A percentile compares a stretch with the other conserved stretches of the same genome.
phyloP scores from a whole-genome alignment of 2,797 vertebrate species.

The Alcedo quadribrachys region DNA sequence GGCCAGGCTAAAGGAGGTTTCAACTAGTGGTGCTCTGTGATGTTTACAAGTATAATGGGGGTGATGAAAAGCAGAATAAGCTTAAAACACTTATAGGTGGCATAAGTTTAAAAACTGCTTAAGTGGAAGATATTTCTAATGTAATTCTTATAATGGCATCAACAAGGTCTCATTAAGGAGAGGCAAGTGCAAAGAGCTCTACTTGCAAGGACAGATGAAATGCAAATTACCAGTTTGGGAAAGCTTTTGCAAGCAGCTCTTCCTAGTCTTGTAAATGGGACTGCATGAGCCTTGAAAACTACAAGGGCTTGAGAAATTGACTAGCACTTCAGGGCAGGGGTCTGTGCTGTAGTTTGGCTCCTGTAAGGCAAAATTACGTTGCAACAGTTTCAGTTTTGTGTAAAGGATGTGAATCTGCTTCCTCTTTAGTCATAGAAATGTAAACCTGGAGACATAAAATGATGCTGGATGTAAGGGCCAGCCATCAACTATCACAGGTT shows the following conservation, averaged over 20 bases:
- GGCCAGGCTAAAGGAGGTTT: neutral
- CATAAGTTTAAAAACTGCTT: neutral
- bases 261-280: neutral
- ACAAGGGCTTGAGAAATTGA: neutral
- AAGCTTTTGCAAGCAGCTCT: neutral
- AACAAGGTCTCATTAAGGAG: neutral
- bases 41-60: neutral
- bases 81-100: neutral
- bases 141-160: neutral
- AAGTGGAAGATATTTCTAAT: neutral
- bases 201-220: neutral
- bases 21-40: neutral
- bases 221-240: neutral
- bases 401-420: neutral
- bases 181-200: neutral
- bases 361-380: neutral
- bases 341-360: rapidly evolving
- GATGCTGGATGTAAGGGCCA: rapidly evolving
- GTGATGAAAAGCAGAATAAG: neutral
- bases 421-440: neutral
- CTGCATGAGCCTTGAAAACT: neutral
- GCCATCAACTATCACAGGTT: neutral
- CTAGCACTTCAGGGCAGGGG: too few species aligned
- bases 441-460: neutral
- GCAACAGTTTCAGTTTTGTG: neutral